Evolutionary conservation across 1,140 invertebrate species (phyloP).

Genomic region (Caerostris darwini): DNA sequence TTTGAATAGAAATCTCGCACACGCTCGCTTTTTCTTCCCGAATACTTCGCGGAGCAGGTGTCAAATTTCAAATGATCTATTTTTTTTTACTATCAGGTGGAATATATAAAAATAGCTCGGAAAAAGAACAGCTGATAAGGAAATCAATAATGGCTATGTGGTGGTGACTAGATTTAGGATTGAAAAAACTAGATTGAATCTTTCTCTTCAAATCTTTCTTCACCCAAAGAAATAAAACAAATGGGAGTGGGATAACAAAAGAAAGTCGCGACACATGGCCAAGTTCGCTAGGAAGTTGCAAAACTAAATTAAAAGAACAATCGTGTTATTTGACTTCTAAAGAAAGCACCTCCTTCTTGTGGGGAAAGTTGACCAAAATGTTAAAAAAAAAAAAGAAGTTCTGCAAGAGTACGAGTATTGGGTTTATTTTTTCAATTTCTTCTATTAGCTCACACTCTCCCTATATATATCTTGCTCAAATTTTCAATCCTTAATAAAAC

Average conservation of each 20-base stretch:
- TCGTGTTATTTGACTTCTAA: conserved; percentile 50
- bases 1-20: not conserved
- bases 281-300: conserved; percentile 55
- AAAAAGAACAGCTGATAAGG: not conserved
- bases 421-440: no score
- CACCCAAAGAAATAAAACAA: not conserved
- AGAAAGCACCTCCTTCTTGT: not conserved
- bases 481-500: no score
- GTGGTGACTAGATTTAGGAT: not conserved
- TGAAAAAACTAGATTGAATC: not conserved
- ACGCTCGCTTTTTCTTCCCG: not conserved
- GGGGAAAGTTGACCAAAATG: not conserved
- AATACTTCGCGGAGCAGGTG: not conserved
- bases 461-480: no score
- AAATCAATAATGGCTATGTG: not conserved
- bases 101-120: not conserved
- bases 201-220: conserved; percentile 25
- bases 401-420: not conserved
- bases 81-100: not conserved
- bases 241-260: not conserved
- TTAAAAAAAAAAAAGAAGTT: not conserved
- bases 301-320: conserved; percentile 60
- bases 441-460: no score
- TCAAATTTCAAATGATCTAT: not conserved
- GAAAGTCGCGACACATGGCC: not conserved